A percentile compares a stretch with the other conserved stretches of the same genome.
These are phyloP conservation scores for Acholoe squamosa DNA, from an alignment of 2,888 invertebrate genomes.

Conservation along the genomic window DNA sequence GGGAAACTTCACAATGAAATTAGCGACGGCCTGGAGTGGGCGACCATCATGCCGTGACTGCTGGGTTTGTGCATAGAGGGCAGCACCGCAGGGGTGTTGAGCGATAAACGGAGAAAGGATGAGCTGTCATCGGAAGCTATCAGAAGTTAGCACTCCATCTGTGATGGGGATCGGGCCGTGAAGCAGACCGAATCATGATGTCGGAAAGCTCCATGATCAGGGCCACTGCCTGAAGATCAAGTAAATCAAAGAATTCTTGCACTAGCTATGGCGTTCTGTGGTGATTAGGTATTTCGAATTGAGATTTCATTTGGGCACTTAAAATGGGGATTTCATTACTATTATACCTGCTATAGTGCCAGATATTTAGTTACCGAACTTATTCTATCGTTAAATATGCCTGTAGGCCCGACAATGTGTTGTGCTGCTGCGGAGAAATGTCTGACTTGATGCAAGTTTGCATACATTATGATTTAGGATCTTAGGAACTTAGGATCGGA, in stretches of 20 bases:
- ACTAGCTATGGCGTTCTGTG: too few relatives aligned
- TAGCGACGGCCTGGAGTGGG: constrained; percentile 29
- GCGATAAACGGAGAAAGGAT: constrained; percentile 50
- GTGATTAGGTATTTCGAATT: too few relatives aligned
- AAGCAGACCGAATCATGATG: neutral
- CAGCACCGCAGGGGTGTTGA: constrained; percentile 42
- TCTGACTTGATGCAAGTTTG: too few relatives aligned
- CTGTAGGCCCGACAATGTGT: too few relatives aligned
- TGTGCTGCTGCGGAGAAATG: too few relatives aligned
- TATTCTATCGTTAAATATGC: too few relatives aligned
- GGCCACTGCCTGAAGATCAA: neutral
- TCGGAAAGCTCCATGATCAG: neutral
- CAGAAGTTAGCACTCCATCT: constrained; percentile 55
- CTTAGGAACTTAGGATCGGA: too few relatives aligned
- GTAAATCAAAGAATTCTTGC: neutral
- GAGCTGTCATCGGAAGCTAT: constrained; percentile 51
- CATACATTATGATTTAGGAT: too few relatives aligned
- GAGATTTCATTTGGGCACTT: too few relatives aligned
- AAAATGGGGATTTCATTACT: too few relatives aligned
- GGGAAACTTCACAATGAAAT: constrained; percentile 49
- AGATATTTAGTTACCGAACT: too few relatives aligned
- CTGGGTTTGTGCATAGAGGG: neutral
- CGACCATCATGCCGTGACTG: constrained; percentile 41
- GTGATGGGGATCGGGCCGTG: constrained; percentile 25
- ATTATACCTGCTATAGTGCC: too few relatives aligned